A percentile compares a stretch with the other conserved stretches of the same genome.
These are phyloP conservation scores for Anoplopoma fimbria DNA, from an alignment of 2,113 vertebrate genomes.

Conservation along the genomic window DNA sequence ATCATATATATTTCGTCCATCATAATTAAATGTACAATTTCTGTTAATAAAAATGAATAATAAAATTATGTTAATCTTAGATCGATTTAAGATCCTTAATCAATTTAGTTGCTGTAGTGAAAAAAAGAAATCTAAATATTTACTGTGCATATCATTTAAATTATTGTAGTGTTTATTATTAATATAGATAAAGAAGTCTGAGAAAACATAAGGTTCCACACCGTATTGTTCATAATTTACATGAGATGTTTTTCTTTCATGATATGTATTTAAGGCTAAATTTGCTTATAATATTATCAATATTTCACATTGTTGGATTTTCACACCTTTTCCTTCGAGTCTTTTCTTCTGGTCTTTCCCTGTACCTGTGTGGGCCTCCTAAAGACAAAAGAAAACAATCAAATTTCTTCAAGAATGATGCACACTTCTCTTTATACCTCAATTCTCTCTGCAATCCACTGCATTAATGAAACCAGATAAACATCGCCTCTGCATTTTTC, in stretches of 20 bases:
- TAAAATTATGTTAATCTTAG: not conserved
- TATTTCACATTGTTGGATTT: slow-evolving; percentile 16
- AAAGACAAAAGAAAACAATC: slow-evolving; percentile 42
- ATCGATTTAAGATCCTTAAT: slow-evolving; percentile 1
- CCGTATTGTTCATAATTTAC: not conserved
- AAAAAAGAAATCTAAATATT: too few species aligned
- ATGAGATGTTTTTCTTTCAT: not conserved
- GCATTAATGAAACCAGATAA: slow-evolving; percentile 48
- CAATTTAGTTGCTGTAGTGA: not conserved
- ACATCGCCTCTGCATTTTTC: slow-evolving; percentile 39
- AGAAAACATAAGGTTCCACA: not conserved
- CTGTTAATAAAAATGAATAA: not conserved
- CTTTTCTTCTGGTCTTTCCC: not conserved
- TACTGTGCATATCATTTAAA: not conserved
- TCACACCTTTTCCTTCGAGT: not conserved
- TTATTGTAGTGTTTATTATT: not conserved
- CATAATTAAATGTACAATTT: not conserved
- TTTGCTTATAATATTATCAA: not conserved
- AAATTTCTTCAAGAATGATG: slow-evolving; percentile 39
- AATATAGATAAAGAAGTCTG: not conserved
- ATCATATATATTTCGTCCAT: not conserved
- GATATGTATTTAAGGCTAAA: not conserved
- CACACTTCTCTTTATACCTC: slow-evolving; percentile 7
- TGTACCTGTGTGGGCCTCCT: slow-evolving; percentile 22
- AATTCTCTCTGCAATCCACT: slow-evolving; percentile 5